These are phyloP conservation scores for Eupsittula cactorum DNA, from an alignment of 2,113 vertebrate species.

Conservation along the genomic window DNA sequence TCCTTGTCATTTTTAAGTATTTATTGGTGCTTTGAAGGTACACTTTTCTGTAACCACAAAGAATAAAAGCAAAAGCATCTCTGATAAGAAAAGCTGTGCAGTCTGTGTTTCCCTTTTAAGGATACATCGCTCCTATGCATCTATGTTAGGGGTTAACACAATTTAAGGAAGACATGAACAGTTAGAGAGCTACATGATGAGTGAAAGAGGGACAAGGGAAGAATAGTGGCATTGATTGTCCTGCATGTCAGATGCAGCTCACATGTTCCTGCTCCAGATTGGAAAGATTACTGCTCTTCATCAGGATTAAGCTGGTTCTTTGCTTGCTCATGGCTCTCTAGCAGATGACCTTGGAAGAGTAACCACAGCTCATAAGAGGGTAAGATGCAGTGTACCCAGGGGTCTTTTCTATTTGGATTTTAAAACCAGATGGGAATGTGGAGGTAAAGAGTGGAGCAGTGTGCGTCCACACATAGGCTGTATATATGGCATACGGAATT, in stretches of 20 bases:
- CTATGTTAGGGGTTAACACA: neutral
- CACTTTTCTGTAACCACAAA: neutral
- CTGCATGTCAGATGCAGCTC: neutral
- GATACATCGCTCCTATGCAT: neutral
- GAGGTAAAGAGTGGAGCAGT: neutral
- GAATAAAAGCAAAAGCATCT: neutral
- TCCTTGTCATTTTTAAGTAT: neutral
- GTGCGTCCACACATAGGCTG: neutral
- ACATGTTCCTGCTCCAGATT: neutral
- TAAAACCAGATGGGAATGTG: neutral
- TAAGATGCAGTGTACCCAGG: neutral
- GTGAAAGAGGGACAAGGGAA: neutral
- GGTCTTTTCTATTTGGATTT: neutral
- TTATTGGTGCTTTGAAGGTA: neutral
- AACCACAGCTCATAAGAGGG: neutral
- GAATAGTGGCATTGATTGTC: neutral
- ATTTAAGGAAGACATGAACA: neutral
- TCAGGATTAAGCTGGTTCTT: neutral
- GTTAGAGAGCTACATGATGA: neutral
- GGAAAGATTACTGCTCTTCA: neutral
- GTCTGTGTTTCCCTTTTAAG: neutral
- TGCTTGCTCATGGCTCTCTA: neutral
- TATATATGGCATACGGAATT: neutral
- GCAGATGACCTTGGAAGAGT: neutral
- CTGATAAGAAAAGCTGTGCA: neutral